Base-by-base conservation (phyloP, 1,140 invertebrate genomes). In the Drosophila serrata region DNA sequence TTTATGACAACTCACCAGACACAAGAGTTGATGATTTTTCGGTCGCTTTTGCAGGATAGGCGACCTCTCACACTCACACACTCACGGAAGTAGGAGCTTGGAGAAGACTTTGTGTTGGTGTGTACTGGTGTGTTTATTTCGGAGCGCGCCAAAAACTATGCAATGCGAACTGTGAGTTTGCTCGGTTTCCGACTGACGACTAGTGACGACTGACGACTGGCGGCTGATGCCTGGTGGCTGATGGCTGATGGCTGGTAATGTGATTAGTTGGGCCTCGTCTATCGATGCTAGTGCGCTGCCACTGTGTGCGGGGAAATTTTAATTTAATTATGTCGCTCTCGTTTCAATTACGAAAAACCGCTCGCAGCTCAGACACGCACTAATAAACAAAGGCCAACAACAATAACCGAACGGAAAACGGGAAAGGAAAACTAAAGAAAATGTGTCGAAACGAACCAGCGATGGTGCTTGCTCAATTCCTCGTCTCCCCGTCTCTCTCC, bases 301-400 rank as follows among this genome's bases (percentile, higher is more conserved):
- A 33, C 49, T 53, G 49, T 53, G 31, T 69, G 62, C 72, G 76
- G 75, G 84, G 65, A 88, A 80, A 87, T 87, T 87, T 87, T 87
- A 87, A 87, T 87, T 87, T 88, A 87, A 87, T 87, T 88, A 87
- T 87, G 84, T 88, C 67, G 84, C 70, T 60, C 75, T 69, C 56
- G 60, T 77, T 65, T 72, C 68, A 81, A 81, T 67, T 81, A 85
- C 81, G 73, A 88, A 69, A 79, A 82, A 82, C 79, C 60, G 75
- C 84, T 73, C 70, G 78, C 78, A 81, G 82, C 63, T 39, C 79
- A 88, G 84, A 70, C 82, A 87, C 80, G 84, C 82, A 87, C 82
- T 51, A 87, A 82, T 82, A 88, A 88, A 82, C 82, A 88, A 80
- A 82, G 84, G 64, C 82, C 58, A 75, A 55, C 49, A 80, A 77